phyloP scores from a whole-genome alignment of 2,888 invertebrate species.

The Lucinisca nassula region DNA sequence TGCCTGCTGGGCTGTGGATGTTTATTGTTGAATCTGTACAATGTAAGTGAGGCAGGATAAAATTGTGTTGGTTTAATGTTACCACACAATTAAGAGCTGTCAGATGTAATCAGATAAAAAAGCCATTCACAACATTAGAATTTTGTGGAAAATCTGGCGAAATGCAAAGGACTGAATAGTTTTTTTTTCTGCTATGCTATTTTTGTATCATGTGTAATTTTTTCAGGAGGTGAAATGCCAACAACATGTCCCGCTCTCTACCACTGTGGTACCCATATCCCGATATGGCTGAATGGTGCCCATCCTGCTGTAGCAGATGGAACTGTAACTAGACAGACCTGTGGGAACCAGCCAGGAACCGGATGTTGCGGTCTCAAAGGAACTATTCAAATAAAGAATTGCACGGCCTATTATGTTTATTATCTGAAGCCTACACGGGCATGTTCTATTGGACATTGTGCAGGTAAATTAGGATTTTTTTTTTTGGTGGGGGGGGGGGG shows the following conservation, averaged over 20 bases:
- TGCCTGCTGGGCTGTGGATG: too few relatives aligned
- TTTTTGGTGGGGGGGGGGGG: too few relatives aligned
- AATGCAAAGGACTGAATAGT: too few relatives aligned
- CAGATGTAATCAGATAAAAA: too few relatives aligned
- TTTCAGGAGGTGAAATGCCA: conserved; percentile 16
- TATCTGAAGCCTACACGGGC: conserved; percentile 43
- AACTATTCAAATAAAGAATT: conserved; percentile 50
- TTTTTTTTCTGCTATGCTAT: too few relatives aligned
- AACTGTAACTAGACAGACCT: conserved; percentile 30
- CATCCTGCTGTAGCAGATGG: conserved; percentile 46
- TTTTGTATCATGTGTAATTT: too few relatives aligned
- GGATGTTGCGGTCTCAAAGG: conserved; percentile 30
- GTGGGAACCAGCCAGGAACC: neutral
- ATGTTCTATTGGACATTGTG: conserved; percentile 60
- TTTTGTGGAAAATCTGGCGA: too few relatives aligned
- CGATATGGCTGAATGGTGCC: conserved; percentile 56
- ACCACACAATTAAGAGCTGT: too few relatives aligned
- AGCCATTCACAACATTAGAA: too few relatives aligned
- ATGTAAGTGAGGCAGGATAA: too few relatives aligned
- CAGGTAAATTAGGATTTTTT: conserved; percentile 62
- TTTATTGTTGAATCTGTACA: too few relatives aligned
- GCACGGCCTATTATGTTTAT: conserved; percentile 54
- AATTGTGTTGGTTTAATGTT: too few relatives aligned
- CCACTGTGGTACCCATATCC: conserved; percentile 60
- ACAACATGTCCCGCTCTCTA: conserved; percentile 31